Base-by-base conservation (phyloP, 2,888 invertebrate species). In the Allacma fusca region DNA sequence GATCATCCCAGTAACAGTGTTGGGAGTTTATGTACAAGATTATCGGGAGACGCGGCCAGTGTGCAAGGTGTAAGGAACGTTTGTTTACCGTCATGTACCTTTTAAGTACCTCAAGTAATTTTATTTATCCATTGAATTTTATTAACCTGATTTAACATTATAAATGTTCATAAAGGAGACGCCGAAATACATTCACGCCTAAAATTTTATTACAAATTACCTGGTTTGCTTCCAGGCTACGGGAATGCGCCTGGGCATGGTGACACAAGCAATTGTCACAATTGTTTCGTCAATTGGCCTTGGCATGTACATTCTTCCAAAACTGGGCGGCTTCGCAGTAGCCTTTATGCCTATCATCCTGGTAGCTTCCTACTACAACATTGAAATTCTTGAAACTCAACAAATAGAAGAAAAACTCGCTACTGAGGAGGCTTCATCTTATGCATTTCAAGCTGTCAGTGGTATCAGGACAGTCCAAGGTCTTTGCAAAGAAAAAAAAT, bases 61-160 rank as follows among this genome's bases (percentile, higher is more conserved):
- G 92, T 94, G 0, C 93, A 94, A 88, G 84, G 94, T 84, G 94
- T 93, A 88, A 88, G n/a, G n/a, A n/a, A n/a, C n/a, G n/a, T n/a
- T n/a, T n/a, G n/a, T n/a, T n/a, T n/a, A n/a, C n/a, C n/a, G n/a
- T n/a, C n/a, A n/a, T n/a, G n/a, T n/a, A n/a, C n/a, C n/a, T n/a
- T n/a, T n/a, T n/a, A n/a, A n/a, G n/a, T n/a, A n/a, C n/a, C n/a
- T n/a, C n/a, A n/a, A n/a, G n/a, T n/a, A n/a, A n/a, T n/a, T n/a
- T n/a, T n/a, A n/a, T n/a, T n/a, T n/a, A n/a, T n/a, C n/a, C n/a
- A n/a, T n/a, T n/a, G n/a, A n/a, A n/a, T n/a, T n/a, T n/a, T 9
- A 24, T 69, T 69, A 43, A 34, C 24, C 59, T 9, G 57, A 59
- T 62, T 34, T 57, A 81, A n/a, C n/a, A n/a, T n/a, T n/a, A n/a